Percentiles rank a stretch among this genome's conserved stretches.
Evolutionary conservation across 2,888 invertebrate genomes (phyloP).

Genomic region (Aphodius sticticus): DNA sequence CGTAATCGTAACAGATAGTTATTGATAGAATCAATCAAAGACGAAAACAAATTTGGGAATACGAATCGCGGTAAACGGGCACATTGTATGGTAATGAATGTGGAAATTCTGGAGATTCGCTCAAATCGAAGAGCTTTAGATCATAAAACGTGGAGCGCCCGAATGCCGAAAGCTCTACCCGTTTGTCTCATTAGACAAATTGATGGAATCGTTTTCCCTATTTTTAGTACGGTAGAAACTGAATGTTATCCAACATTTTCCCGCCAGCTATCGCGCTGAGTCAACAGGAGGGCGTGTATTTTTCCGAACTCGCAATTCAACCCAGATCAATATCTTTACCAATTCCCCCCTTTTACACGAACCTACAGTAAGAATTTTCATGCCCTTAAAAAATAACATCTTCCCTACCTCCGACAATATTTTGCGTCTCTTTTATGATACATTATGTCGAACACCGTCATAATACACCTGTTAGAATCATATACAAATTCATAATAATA

Average conservation of each 20-base stretch:
- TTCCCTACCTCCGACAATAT: no score
- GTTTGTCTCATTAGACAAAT: background rate
- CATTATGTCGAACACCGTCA: no score
- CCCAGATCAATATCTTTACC: background rate
- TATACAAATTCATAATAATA: no score
- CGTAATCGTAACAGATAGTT: no score
- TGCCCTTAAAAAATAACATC: background rate
- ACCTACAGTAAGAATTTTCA: background rate
- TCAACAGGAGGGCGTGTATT: conserved; percentile 27
- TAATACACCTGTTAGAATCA: no score
- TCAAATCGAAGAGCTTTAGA: background rate
- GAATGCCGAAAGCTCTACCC: background rate
- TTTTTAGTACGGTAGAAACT: background rate
- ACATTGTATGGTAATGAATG: background rate
- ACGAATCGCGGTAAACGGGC: background rate
- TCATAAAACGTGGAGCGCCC: background rate
- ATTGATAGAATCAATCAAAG: no score
- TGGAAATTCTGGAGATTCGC: background rate
- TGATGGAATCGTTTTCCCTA: background rate
- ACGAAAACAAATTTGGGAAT: background rate
- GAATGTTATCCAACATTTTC: background rate
- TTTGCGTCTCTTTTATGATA: no score
- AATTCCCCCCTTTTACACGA: background rate
- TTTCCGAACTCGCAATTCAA: conserved; percentile 17
- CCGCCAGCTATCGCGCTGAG: conserved; percentile 20